Conservation (phyloP, 2,797 vertebrate species). For the Onychomys arenicola region DNA sequence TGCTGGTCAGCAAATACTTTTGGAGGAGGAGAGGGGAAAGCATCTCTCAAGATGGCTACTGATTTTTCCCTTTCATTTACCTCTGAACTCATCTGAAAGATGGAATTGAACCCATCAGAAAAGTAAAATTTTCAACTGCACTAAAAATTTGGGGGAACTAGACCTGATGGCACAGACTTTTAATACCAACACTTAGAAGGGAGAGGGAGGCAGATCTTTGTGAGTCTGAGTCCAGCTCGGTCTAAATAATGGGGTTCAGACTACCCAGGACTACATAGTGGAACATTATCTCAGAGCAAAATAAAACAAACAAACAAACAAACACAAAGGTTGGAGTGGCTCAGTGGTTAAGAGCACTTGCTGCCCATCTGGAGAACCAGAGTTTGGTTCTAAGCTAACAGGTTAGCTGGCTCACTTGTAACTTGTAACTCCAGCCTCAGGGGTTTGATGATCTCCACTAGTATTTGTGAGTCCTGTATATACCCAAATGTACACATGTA, state of each 20-base stretch:
- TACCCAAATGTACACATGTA: not conserved
- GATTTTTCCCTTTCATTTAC: not conserved
- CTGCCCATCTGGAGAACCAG: too few species aligned
- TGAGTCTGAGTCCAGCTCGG: not conserved
- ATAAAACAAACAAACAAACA: not conserved
- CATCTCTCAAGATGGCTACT: too few species aligned
- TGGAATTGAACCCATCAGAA: rapidly evolving
- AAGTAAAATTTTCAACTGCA: not conserved
- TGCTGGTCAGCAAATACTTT: too few species aligned
- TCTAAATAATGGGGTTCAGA: not conserved
- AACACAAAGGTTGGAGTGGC: not conserved
- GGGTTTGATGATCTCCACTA: not conserved
- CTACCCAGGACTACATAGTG: not conserved
- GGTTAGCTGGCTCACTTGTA: not conserved
- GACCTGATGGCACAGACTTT: too few species aligned
- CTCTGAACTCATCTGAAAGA: not conserved
- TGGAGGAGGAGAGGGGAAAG: too few species aligned
- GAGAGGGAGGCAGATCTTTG: not conserved
- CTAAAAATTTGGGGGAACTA: not conserved
- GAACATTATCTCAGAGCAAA: not conserved
- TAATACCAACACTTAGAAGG: not conserved
- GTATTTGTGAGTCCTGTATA: not conserved
- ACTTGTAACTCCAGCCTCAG: not conserved
- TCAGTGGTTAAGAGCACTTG: not conserved
- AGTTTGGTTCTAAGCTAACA: not conserved